Evolutionary conservation across 2,888 invertebrate species (phyloP), one percentile per base, ranked within the genome.

Genomic region (Plebejus melissa): DNA sequence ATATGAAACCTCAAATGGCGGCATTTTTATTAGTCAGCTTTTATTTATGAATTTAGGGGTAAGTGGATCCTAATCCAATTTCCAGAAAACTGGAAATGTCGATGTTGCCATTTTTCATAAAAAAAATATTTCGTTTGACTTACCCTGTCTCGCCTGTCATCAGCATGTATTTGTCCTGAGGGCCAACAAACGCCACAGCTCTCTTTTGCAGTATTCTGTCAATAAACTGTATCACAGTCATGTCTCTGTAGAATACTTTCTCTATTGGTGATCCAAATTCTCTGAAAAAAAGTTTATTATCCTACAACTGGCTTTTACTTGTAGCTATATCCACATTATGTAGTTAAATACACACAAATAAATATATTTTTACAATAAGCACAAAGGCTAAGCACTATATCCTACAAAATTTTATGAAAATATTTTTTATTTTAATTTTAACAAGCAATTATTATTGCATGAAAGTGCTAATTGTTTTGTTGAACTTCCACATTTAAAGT

Each of bases 121-220:
- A 16, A 16, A 54, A 54, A 0, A 0, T 16, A 54, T 16, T 54
- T 54, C 16, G 16, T 16, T 16, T 16, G 4, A 36, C 86, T 86
- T 77, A 94, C 94, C 92, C 94, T 32, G 83, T 82, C 76, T 89
- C 88, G 0, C 93, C 93, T 9, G 93, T 89, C 1, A 95, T 81
- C 1, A 95, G 84, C 76, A 91, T 85, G 82, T 94, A 95, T 1
- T 83, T 82, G 80, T 95, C 95, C 0, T 82, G 76, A 0, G 83
- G 78, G 0, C 91, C 92, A 80, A 94, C 86, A 79, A 95, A 95
- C 0, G 87, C 81, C 0, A 94, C 90, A 0, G 95, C 94, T 36
- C 95, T 85, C 77, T 95, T 95, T 71, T 88, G 90, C 38, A 95
- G 80, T 72, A 95, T 85, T 76, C 95, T 87, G 79, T 95, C 94